Base-by-base conservation (phyloP, 2,113 vertebrate species). In the Microcebus griseorufus region DNA sequence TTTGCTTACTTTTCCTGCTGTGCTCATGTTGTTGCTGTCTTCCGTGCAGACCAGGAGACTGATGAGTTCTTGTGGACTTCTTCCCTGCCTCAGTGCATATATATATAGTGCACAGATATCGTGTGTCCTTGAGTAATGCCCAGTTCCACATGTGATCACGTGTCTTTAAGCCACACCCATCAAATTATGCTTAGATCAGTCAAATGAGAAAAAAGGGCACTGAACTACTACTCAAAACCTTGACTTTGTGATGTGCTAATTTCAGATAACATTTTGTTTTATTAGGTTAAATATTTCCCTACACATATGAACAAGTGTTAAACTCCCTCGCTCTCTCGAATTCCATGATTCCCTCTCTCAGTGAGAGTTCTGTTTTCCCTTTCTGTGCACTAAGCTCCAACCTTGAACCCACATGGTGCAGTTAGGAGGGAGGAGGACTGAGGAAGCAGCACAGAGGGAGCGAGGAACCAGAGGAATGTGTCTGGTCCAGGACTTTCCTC, bases 1-100 rank as follows among this genome's bases (percentile, higher is more conserved):
- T 62, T 84, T 62, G 17, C 98, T 98, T 99, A 98, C 98, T 98
- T 98, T 98, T 94, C 98, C 98, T 45, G 94, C 94, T 0, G 78
- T 98, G 95, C 97, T 98, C 98, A 99, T 99, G 95, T 62, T 98
- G 97, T 9, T 79, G 0, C 88, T 45, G 73, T 48, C 27, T 76
- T 76, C 45, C 69, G 70, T 94, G 76, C 11, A 69, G 53, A 16
- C 23, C 79, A 51, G 78, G 45, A 95, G 58, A 75, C 17, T 4
- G 39, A 25, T 76, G 27, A 76, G 45, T 48, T 16, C 42, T 16
- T 39, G 53, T 1, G 34, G 69, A 32, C n/a, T 37, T 73, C 45
- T 53, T 55, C 27, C 3, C 29, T 53, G 51, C 23, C 29, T 4
- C 7, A 48, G 42, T 17, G 42, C 42, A 76, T 76, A 75, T 14